A percentile compares a stretch with the other conserved stretches of the same genome.
Conservation (phyloP, 2,797 vertebrate genomes). For the Pitangus sulphuratus region DNA sequence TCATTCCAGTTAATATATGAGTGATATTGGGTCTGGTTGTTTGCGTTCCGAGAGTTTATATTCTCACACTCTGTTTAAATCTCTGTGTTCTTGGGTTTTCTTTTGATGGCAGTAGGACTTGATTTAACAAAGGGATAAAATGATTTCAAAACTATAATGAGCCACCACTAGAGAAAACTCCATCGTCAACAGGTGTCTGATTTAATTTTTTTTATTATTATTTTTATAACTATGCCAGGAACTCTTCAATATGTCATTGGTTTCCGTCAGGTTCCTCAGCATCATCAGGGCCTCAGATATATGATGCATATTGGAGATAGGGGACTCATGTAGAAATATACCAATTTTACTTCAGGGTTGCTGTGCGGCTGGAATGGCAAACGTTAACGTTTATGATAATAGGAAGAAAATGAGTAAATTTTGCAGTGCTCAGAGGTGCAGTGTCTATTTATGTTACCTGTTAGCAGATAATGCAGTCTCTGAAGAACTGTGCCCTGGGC, state of each 20-base stretch:
- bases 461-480: not conserved
- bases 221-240: not conserved
- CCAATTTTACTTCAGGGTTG: not conserved
- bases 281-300: not conserved
- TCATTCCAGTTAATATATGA: not conserved
- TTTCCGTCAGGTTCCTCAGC: not conserved
- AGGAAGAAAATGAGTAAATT: not conserved
- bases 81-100: not conserved
- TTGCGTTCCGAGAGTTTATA: not conserved
- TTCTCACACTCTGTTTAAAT: not conserved
- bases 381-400: not conserved
- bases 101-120: not conserved
- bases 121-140: not conserved
- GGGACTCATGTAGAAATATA: not conserved
- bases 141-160: not conserved
- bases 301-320: not conserved
- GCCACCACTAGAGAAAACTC: not conserved
- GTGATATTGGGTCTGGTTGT: not conserved
- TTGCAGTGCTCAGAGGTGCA: not conserved
- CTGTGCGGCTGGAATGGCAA: not conserved
- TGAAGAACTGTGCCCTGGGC: not conserved
- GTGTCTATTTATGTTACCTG: conserved; percentile 23
- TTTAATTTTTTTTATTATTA: not conserved
- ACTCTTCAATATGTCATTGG: not conserved
- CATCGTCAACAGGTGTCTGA: not conserved